Evolutionary conservation across 2,113 vertebrate species (phyloP), one percentile per base, ranked within the genome.

Genomic region (Erythrolamprus reginae): DNA sequence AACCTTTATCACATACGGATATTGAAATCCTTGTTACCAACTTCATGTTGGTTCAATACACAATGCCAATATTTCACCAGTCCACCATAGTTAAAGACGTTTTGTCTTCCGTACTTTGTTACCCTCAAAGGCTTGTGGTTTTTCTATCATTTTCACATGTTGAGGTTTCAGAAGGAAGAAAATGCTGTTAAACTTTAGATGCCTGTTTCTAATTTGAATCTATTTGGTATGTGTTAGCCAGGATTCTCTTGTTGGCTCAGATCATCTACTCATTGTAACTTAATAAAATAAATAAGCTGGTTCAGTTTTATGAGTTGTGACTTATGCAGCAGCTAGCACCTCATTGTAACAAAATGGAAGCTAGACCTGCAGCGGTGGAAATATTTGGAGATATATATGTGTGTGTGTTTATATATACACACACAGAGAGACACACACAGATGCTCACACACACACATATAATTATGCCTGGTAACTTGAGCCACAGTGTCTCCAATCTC

Each of bases 221-320:
- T 92, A n/a, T 91, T 93, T 90, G 42, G 70, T 45, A 85, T 15
- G 24, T 82, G 85, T 90, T 82, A 70, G 24, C 38, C 47, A 48
- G 3, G 33, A 1, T 26, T 65, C 2, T 82, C 92, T 45, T 48
- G 91, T 89, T 42, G 45, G 47, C 52, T 92, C 24, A 87, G 82
- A 89, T 83, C n/a, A 52, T 89, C 89, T 0, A 0, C 58, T 91
- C 84, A 26, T 85, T 5, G 0, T 86, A 70, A 89, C 4, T 89
- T 82, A 55, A 89, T 33, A 84, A 92, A 90, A 51, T 2, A 92
- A 84, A 51, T 10, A 13, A 0, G 53, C 0, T 3, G 2, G 3
- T 0, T 61, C 28, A 10, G 38, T 91, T 87, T 56, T 50, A 23
- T n/a, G 13, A 88, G 45, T 70, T 92, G 90, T 87, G 33, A 33